Percentiles rank a stretch among this genome's conserved stretches.
Conservation (phyloP, 2,888 invertebrate genomes). For the Drosophila paucipuncta region DNA sequence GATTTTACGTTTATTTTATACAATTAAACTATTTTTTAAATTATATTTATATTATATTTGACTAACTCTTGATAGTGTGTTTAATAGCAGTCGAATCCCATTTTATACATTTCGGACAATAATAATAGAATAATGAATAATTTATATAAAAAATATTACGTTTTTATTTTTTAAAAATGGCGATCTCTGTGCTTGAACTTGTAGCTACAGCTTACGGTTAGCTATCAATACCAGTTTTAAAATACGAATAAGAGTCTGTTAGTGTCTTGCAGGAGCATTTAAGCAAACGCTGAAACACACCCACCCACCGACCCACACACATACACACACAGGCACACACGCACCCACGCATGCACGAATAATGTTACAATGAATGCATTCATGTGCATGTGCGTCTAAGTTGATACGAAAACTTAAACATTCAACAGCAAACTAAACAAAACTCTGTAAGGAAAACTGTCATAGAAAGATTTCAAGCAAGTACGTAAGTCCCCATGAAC, state of each 20-base stretch:
- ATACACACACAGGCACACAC: constrained; percentile 8
- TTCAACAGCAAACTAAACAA: constrained; percentile 77
- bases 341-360: constrained; percentile 20
- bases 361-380: constrained; percentile 51
- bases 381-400: constrained; percentile 69
- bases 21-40: neutral
- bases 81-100: constrained; percentile 25
- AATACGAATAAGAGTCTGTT: constrained; percentile 24
- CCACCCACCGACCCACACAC: neutral
- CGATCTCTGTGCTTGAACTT: constrained; percentile 15
- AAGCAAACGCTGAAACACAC: neutral
- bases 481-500: constrained; percentile 67
- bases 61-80: constrained; percentile 41
- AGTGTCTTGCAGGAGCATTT: constrained; percentile 38
- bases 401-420: constrained; percentile 77
- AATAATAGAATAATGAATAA: constrained; percentile 76
- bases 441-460: constrained; percentile 75
- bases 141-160: constrained; percentile 53
- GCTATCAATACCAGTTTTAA: constrained; percentile 20
- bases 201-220: constrained; percentile 12
- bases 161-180: constrained; percentile 6
- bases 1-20: neutral
- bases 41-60: neutral
- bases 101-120: constrained; percentile 54
- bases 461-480: constrained; percentile 73